A percentile compares a stretch with the other conserved stretches of the same genome.
Evolutionary conservation across 2,797 vertebrate species (phyloP).

Genomic region (Lepus townsendii): DNA sequence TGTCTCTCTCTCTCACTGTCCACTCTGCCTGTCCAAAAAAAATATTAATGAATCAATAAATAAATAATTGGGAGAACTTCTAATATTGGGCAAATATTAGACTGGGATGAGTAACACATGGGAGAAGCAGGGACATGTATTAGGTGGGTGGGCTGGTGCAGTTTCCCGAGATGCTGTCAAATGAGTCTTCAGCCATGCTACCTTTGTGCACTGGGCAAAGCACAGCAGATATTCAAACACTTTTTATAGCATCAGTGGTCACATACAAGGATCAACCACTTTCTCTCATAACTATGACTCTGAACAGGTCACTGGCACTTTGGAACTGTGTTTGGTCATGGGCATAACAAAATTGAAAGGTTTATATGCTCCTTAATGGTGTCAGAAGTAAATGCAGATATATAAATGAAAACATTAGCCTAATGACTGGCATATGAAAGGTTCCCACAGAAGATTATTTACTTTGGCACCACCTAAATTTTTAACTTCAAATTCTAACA

Average conservation of each 20-base stretch:
- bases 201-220: not conserved
- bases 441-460: not conserved
- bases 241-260: accelerated
- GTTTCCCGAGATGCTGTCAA: not conserved
- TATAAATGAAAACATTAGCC: not conserved
- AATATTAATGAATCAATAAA: no score
- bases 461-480: not conserved
- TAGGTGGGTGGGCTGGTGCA: not conserved
- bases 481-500: not conserved
- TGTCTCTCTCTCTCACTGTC: no score
- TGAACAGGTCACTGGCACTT: not conserved
- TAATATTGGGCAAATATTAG: not conserved
- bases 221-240: not conserved
- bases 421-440: not conserved
- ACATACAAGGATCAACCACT: no score
- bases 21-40: no score
- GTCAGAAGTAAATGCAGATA: not conserved
- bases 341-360: not conserved
- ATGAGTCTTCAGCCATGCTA: not conserved
- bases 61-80: not conserved
- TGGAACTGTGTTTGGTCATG: not conserved
- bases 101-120: not conserved
- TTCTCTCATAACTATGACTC: not conserved
- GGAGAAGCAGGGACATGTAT: not conserved
- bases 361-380: not conserved